These are phyloP conservation scores for Odontomachus brunneus DNA, from an alignment of 1,140 invertebrate species.

Conservation along the genomic window DNA sequence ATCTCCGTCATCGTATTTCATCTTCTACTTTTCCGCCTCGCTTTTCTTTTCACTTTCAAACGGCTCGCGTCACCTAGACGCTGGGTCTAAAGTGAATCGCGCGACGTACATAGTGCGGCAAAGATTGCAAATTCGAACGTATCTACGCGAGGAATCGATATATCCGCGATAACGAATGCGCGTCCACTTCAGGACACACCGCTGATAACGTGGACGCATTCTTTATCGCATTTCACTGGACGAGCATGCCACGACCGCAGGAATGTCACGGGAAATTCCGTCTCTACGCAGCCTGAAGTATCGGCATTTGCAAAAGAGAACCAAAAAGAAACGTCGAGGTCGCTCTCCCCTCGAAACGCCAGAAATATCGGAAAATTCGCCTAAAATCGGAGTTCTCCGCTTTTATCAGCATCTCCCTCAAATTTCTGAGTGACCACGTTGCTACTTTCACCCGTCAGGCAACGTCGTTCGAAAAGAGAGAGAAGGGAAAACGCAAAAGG, in stretches of 20 bases:
- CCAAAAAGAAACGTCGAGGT: background rate
- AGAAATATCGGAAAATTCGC: constrained; percentile 8
- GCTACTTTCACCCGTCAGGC: background rate
- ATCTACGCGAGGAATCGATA: background rate
- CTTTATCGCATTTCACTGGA: background rate
- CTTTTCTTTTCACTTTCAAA: background rate
- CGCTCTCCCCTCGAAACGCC: background rate
- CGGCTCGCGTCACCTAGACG: background rate
- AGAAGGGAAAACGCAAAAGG: no score
- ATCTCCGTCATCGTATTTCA: constrained; percentile 22
- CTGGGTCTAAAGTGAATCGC: constrained; percentile 6
- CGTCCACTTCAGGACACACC: constrained; percentile 25
- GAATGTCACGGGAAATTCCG: background rate
- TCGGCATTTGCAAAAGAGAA: background rate
- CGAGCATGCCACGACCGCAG: background rate
- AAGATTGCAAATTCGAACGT: constrained; percentile 51
- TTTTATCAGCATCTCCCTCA: no score
- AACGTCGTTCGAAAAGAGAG: background rate
- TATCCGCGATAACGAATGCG: constrained; percentile 54
- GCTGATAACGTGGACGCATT: background rate
- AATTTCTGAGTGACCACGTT: background rate
- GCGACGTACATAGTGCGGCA: constrained; percentile 7
- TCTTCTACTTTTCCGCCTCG: no score
- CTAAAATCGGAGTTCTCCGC: background rate
- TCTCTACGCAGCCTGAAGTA: background rate